A percentile compares a stretch with the other conserved stretches of the same genome.
These are phyloP conservation scores for Seladonia tumulorum DNA, from an alignment of 2,888 invertebrate species.

Conservation along the genomic window DNA sequence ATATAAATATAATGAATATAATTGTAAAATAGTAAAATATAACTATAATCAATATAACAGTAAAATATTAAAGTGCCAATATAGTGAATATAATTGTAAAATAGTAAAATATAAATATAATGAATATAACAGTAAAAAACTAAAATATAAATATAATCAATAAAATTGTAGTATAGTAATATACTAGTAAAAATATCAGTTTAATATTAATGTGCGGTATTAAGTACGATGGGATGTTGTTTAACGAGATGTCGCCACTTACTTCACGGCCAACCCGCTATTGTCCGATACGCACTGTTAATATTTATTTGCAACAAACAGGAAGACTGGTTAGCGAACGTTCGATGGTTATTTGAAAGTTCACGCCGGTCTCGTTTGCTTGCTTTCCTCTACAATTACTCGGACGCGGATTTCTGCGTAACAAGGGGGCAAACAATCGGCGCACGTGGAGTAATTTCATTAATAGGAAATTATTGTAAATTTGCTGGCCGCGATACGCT, in stretches of 20 bases:
- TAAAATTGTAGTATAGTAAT: too few species aligned
- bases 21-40: too few species aligned
- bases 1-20: too few species aligned
- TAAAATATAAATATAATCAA: too few species aligned
- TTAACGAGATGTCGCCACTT: background rate
- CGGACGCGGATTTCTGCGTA: constrained; percentile 33
- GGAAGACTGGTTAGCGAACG: background rate
- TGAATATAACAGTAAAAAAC: too few species aligned
- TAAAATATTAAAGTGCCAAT: too few species aligned
- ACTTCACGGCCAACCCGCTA: background rate
- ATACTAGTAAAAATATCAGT: background rate
- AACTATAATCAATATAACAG: too few species aligned
- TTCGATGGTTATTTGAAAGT: constrained; percentile 45
- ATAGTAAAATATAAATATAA: too few species aligned
- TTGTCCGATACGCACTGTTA: constrained; percentile 17
- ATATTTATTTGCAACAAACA: constrained; percentile 46
- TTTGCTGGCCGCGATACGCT: constrained; percentile 46
- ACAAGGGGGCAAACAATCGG: constrained; percentile 57
- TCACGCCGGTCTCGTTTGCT: constrained; percentile 35
- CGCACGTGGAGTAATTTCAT: constrained; percentile 60
- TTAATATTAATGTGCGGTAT: background rate
- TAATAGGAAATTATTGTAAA: constrained; percentile 72
- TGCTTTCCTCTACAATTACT: constrained; percentile 51
- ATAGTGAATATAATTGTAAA: too few species aligned
- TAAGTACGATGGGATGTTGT: background rate